Percentiles rank a stretch among this genome's conserved stretches.
Conservation (phyloP, 2,113 vertebrate genomes). For the Bagarius yarrelli region DNA sequence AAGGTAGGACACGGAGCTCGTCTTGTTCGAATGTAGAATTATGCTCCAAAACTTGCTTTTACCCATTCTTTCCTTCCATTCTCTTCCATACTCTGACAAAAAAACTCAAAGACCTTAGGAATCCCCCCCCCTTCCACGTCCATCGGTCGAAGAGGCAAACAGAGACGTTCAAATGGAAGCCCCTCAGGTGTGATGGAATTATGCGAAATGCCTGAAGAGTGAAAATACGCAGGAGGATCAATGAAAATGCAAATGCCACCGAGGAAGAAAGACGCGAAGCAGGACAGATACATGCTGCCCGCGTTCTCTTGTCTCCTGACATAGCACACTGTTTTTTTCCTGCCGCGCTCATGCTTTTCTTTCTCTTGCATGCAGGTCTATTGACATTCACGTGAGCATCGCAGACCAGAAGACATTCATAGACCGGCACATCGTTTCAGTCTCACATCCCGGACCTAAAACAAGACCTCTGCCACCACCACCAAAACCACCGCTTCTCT, state of each 20-base stretch:
- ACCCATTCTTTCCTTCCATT: too few species aligned
- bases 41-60: too few species aligned
- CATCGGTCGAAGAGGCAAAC: too few species aligned
- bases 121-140: too few species aligned
- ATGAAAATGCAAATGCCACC: conserved; percentile 44
- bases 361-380: conserved; percentile 57
- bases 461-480: neutral
- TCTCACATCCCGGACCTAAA: conserved; percentile 44
- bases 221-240: conserved; percentile 50
- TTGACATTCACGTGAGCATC: conserved; percentile 53
- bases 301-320: conserved; percentile 34
- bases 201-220: conserved; percentile 38
- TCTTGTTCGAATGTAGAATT: too few species aligned
- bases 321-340: conserved; percentile 27
- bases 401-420: conserved; percentile 59
- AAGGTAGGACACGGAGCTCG: too few species aligned
- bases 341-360: conserved; percentile 22
- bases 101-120: neutral
- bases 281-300: conserved; percentile 25
- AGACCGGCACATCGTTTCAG: conserved; percentile 61
- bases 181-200: conserved; percentile 29
- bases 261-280: neutral
- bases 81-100: too few species aligned
- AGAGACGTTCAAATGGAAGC: too few species aligned
- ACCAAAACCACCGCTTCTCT: neutral